Evolutionary conservation across 2,797 vertebrate species (phyloP), one percentile per base, ranked within the genome.

Genomic region (Varecia variegata): DNA sequence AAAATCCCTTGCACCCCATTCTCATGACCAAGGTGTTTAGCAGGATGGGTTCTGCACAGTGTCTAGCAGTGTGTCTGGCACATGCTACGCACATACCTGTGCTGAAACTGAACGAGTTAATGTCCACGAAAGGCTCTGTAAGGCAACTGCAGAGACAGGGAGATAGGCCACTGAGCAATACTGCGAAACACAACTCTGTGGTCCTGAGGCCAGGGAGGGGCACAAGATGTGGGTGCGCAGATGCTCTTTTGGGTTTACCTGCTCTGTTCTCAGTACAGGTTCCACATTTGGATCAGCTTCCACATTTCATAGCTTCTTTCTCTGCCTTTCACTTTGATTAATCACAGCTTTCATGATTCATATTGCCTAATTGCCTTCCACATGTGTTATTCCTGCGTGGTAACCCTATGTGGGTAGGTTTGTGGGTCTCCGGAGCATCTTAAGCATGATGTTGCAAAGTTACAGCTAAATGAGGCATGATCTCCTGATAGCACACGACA

Each of bases 301-400:
- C 45, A 50, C 20, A 0, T 40, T 35, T 32, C 11, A 2, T 27
- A 38, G 47, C 86, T 93, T 74, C n/a, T 30, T 65, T 40, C 23
- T 84, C 50, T 23, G 21, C 65, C 50, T 25, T 84, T 80, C 81
- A 35, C 93, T 88, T 90, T 95, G 92, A 97, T 84, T 54, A 60
- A 90, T 81, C 35, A 20, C 35, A 80, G 32, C 56, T 89, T 79
- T 79, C 88, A 82, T 40, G 21, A 92, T 43, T 92, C 80, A 73
- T 52, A 67, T 54, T 54, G 40, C 76, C 58, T 92, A 92, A 88
- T 2, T 95, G 65, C 43, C 85, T 94, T 95, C 60, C 80, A 92
- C 88, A 93, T 92, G 88, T 81, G 45, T 68, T 89, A 40, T 90
- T 92, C 77, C 83, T 94, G 88, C 60, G 52, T 82, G 87, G 87